Evolutionary conservation across 1,140 invertebrate genomes (phyloP), one percentile per base, ranked within the genome.

Genomic region (Metopolophium dirhodum): DNA sequence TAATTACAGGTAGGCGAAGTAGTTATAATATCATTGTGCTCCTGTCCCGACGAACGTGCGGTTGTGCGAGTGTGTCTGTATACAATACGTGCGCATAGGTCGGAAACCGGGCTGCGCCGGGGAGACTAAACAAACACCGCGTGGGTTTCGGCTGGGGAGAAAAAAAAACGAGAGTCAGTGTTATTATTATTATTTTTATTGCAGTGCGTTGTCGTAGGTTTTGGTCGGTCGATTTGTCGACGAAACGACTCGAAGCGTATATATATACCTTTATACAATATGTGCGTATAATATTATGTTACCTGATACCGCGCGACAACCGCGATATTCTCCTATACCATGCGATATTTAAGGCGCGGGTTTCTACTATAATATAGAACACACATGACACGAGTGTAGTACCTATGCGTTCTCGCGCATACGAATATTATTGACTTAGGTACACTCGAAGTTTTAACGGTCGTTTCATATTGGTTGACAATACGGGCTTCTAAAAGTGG

Each of bases 41-140:
- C 57, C 41, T 30, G 37, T 85, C 83, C 23, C 83, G 37, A 14
- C 20, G 1, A 23, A 37, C 22, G 20, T 83, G 20, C 41, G 41
- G 41, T 37, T 18, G 77, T 83, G 77, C 8, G 82, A 45, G 83
- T 85, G 37, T 85, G 82, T 26, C 8, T 23, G 82, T 22, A 30
- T 45, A 45, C 37, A 41, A 41, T 49, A 49, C 30, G 49, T 22
- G 30, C 30, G 86, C 49, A 35, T 51, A 49, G n/a, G 47, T 89
- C n/a, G 23, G 37, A 89, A 51, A 89, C 47, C 51, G 49, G 22
- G 22, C 47, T 54, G n/a, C 22, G 49, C 49, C 26, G 23, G 2
- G 35, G 26, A 89, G 87, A 37, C 87, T 57, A 89, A 54, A 89
- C 87, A 89, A 89, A 89, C 26, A 87, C 49, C 22, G 49, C 49